A percentile compares a stretch with the other conserved stretches of the same genome.
Evolutionary conservation across 2,888 invertebrate species (phyloP).

Genomic region (Agonopterix alstromeriana): DNA sequence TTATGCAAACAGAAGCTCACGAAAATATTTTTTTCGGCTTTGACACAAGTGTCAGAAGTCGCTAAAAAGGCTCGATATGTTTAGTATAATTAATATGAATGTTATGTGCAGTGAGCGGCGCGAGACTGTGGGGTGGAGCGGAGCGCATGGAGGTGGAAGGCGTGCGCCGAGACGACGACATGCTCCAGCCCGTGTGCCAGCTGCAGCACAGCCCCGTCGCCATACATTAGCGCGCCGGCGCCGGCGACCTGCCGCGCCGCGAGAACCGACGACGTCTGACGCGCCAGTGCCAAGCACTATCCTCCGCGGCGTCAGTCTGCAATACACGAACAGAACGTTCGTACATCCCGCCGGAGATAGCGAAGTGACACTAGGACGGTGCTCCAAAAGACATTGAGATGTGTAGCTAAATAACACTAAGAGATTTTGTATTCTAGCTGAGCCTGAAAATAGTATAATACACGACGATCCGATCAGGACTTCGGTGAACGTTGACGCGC

Average conservation of each 20-base stretch:
- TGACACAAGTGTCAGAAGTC: too few species aligned
- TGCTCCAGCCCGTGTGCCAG: conserved; percentile 87
- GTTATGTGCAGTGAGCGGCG: conserved; percentile 36
- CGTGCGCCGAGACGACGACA: conserved; percentile 68
- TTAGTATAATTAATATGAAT: not conserved
- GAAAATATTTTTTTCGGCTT: too few species aligned
- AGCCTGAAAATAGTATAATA: conserved; percentile 12
- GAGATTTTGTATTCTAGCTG: conserved; percentile 18
- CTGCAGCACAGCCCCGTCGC: conserved; percentile 95
- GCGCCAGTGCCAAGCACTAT: conserved; percentile 1
- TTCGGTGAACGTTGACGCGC: conserved; percentile 1
- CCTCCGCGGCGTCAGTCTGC: not conserved
- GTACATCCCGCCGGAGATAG: not conserved
- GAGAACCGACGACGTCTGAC: conserved; percentile 1
- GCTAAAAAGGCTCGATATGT: too few species aligned
- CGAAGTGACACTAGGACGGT: conserved; percentile 1
- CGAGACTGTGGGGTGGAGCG: conserved; percentile 63
- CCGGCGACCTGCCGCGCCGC: conserved; percentile 8
- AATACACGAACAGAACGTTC: not conserved
- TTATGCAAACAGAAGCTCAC: too few species aligned
- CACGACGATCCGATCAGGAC: conserved; percentile 2
- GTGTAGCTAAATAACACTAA: conserved; percentile 2
- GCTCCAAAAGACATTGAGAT: not conserved
- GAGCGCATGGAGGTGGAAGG: conserved; percentile 84
- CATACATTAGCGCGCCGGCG: conserved; percentile 79